A percentile compares a stretch with the other conserved stretches of the same genome.
Conservation (phyloP, 2,888 invertebrate genomes). For the Latheticus oryzae region DNA sequence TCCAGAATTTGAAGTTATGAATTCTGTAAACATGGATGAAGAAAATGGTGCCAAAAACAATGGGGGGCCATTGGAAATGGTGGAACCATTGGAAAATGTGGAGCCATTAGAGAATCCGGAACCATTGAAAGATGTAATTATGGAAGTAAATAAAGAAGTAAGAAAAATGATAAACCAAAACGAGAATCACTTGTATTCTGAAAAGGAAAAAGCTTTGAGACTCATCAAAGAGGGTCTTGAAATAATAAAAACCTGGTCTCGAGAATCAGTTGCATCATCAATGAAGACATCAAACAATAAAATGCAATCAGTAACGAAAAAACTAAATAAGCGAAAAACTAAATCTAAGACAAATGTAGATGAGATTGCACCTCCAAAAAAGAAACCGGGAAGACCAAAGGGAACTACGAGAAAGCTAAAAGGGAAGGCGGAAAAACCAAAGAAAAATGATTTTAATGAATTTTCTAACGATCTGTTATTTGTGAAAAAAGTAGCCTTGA, state of each 20-base stretch:
- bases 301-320: too few relatives aligned
- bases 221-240: constrained; percentile 20
- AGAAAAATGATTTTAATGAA: constrained; percentile 4
- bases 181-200: not conserved
- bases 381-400: not conserved
- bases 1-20: too few relatives aligned
- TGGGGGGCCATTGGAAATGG: too few relatives aligned
- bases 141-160: constrained; percentile 13
- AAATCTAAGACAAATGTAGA: not conserved
- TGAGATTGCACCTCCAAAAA: not conserved
- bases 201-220: constrained; percentile 10
- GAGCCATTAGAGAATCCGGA: too few relatives aligned
- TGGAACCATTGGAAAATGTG: too few relatives aligned
- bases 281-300: too few relatives aligned
- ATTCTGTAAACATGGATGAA: too few relatives aligned
- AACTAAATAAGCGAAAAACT: not conserved
- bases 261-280: not conserved
- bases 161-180: not conserved
- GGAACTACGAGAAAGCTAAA: not conserved
- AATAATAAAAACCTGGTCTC: constrained; percentile 12
- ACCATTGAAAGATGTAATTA: constrained; percentile 6
- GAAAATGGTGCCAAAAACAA: too few relatives aligned
- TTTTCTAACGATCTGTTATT: constrained; percentile 10
- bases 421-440: not conserved
- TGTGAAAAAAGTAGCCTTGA: constrained; percentile 13